Percentiles rank a stretch among this genome's conserved stretches.
Conservation (phyloP, 2,888 invertebrate genomes). For the Cataglyphis altisquamis region DNA sequence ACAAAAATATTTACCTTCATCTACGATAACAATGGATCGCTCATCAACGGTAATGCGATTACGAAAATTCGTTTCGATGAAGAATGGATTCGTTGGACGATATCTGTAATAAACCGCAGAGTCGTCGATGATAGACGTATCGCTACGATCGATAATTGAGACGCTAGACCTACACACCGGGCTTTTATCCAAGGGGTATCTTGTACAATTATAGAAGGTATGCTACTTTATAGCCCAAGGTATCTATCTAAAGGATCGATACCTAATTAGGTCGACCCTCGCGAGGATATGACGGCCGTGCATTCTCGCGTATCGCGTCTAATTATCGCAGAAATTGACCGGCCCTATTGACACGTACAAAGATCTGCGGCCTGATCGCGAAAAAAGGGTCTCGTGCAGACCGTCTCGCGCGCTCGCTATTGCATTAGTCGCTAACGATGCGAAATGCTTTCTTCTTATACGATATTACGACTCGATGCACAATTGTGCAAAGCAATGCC, state of each 20-base stretch:
- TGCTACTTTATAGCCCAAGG: slow-evolving; percentile 63
- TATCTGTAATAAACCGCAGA: slow-evolving; percentile 25
- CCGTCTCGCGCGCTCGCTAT: background rate
- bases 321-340: slow-evolving; percentile 75
- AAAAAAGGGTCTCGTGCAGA: background rate
- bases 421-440: background rate
- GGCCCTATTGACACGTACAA: slow-evolving; percentile 69
- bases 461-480: background rate
- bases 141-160: slow-evolving; percentile 70
- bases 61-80: slow-evolving; percentile 10
- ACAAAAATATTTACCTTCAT: background rate
- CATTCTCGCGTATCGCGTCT: slow-evolving; percentile 64
- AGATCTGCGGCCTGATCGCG: slow-evolving; percentile 29
- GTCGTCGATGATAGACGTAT: slow-evolving; percentile 55
- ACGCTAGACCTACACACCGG: slow-evolving; percentile 49
- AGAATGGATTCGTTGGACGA: slow-evolving; percentile 28
- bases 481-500: background rate
- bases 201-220: slow-evolving; percentile 65
- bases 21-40: background rate
- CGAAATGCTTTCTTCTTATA: background rate
- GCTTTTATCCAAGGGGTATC: slow-evolving; percentile 64
- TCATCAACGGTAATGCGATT: slow-evolving; percentile 12
- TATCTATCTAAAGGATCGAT: slow-evolving; percentile 73
- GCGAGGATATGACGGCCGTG: slow-evolving; percentile 60
- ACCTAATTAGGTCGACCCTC: slow-evolving; percentile 72